Percentiles rank a stretch among this genome's conserved stretches.
These are phyloP conservation scores for Epinotia demarniana DNA, from an alignment of 2,888 invertebrate genomes.

Conservation along the genomic window DNA sequence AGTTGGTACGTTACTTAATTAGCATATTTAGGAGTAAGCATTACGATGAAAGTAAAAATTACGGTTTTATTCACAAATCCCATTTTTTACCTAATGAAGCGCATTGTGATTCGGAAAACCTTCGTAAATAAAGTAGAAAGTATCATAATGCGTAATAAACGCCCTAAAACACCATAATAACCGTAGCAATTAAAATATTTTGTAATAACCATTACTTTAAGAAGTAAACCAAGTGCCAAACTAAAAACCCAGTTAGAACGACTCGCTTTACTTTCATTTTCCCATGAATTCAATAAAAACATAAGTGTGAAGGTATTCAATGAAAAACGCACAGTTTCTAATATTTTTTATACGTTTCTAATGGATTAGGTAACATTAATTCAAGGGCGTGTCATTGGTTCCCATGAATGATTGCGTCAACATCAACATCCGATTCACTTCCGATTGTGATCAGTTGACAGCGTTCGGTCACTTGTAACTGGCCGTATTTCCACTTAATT, in stretches of 20 bases:
- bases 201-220: slow-evolving; percentile 16
- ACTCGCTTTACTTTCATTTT: slow-evolving; percentile 33
- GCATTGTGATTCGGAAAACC: background rate
- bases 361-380: slow-evolving; percentile 49
- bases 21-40: too few relatives aligned
- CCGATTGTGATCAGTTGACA: slow-evolving; percentile 45
- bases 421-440: slow-evolving; percentile 55
- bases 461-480: slow-evolving; percentile 24
- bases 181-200: slow-evolving; percentile 9
- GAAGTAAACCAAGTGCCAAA: slow-evolving; percentile 31
- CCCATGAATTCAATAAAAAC: slow-evolving; percentile 28
- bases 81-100: background rate
- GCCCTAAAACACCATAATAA: slow-evolving; percentile 15
- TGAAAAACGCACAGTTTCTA: slow-evolving; percentile 20
- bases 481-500: slow-evolving; percentile 8
- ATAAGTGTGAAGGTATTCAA: background rate
- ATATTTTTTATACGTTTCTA: slow-evolving; percentile 51
- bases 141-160: slow-evolving; percentile 9
- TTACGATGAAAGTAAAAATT: background rate
- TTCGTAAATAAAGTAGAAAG: slow-evolving; percentile 1
- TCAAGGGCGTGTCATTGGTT: slow-evolving; percentile 60
- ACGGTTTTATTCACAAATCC: background rate
- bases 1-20: too few relatives aligned
- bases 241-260: slow-evolving; percentile 30
- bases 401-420: slow-evolving; percentile 57